Base-by-base conservation (phyloP, 2,888 invertebrate species). In the Gerris lacustris region DNA sequence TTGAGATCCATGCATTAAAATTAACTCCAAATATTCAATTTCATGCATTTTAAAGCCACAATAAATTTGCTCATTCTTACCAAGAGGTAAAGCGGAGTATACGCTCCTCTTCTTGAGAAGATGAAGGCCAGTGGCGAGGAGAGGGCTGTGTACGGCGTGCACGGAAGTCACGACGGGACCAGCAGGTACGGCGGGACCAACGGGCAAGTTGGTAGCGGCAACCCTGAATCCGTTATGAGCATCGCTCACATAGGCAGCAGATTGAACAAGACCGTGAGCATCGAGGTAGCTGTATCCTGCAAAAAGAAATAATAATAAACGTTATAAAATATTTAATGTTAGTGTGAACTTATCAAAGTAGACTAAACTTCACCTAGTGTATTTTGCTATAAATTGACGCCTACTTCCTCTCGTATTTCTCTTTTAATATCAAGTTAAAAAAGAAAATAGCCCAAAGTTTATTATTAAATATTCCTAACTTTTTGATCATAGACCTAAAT, bases 261-360 rank as follows among this genome's bases (percentile, higher is more conserved):
- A 85, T 78, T 88, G 88, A 9, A 87, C 79, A 71, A 85, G 80
- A 4, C 87, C 87, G 77, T 87, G 77, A 17, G 86, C 86, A 78
- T 89, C 88, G 71, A 88, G 83, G 78, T 88, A 89, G 63, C 87
- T 86, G 78, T 88, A 89, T 66, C 85, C 86, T 67, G 64, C 11
- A 66, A 69, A 9, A 6, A 63, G 1, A 43, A 18, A 45, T 15
- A 18, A 2, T 5, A 18, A 66, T 9, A 66, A 17, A 66, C 31
- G 31, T 31, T 31, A 31, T n/a, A 1, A n/a, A 62, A 62, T n/a
- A 62, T 62, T n/a, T n/a, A n/a, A 15, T 15, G n/a, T n/a, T 62
- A 62, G 78, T 11, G 81, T 81, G 75, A 83, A 81, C 31, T 31
- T 31, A 31, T 31, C 4, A 31, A 31, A 31, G 31, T 31, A 31